These are phyloP conservation scores for Agelas oroides DNA, from an alignment of 37 sponge, comb jelly and placozoan genomes.

Conservation along the genomic window DNA sequence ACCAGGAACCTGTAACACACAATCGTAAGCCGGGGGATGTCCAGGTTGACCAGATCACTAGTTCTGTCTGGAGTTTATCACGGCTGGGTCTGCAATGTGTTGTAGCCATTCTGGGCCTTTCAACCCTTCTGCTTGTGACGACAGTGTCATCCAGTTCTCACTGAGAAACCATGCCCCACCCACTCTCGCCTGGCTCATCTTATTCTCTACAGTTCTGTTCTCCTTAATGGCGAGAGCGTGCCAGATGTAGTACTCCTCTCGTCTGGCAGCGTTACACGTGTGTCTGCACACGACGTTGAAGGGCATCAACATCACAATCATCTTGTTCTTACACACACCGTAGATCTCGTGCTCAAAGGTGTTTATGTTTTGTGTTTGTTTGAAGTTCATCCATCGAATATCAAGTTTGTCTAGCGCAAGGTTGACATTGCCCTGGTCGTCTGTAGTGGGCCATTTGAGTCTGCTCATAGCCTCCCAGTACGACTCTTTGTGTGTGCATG, in stretches of 20 bases:
- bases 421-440: conserved; percentile 56
- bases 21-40: too few species aligned
- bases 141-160: conserved; percentile 11
- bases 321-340: not conserved
- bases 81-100: not conserved
- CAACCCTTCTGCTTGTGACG: not conserved
- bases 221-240: conserved; percentile 43
- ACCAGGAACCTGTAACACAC: too few species aligned
- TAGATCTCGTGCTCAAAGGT: not conserved
- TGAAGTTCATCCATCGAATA: conserved; percentile 26
- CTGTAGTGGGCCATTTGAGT: conserved; percentile 3
- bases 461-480: conserved; percentile 26
- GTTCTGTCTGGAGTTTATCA: too few species aligned
- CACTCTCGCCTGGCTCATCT: conserved; percentile 37
- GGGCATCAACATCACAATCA: conserved; percentile 40
- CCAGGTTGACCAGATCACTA: too few species aligned
- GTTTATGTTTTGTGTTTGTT: conserved; percentile 23
- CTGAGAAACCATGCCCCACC: conserved; percentile 51
- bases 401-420: conserved; percentile 9
- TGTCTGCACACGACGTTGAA: conserved; percentile 39
- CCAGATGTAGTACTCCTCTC: conserved; percentile 48
- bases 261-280: conserved; percentile 4
- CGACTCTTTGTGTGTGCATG: not conserved
- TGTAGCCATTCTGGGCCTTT: conserved; percentile 11
- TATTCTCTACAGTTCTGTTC: conserved; percentile 50